Conservation (phyloP, 1,140 invertebrate species). For the Lasaia peninsularis region DNA sequence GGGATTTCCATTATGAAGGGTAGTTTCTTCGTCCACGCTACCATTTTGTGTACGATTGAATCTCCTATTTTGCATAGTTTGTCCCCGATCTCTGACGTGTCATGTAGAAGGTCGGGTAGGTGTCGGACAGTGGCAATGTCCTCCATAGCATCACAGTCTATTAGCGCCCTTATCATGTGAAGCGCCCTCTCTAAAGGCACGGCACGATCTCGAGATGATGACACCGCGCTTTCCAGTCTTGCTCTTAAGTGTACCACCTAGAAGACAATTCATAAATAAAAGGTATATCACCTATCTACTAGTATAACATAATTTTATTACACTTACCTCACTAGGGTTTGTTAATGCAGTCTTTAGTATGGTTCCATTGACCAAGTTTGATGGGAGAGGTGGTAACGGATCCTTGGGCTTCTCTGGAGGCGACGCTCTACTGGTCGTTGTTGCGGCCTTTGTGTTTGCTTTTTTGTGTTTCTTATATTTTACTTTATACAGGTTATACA, state of each 20-base stretch:
- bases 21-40: constrained; percentile 98
- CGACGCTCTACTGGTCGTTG: constrained; percentile 67
- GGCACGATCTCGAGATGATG: constrained; percentile 89
- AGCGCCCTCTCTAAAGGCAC: constrained; percentile 89
- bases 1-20: constrained; percentile 97
- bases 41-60: constrained; percentile 97
- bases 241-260: constrained; percentile 90
- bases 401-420: constrained; percentile 73
- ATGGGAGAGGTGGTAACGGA: constrained; percentile 79
- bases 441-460: constrained; percentile 70
- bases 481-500: constrained; percentile 99
- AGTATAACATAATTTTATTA: constrained; percentile 26
- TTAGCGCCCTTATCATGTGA: constrained; percentile 92
- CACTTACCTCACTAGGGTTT: constrained; percentile 88
- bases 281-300: background rate
- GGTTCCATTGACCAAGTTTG: constrained; percentile 91
- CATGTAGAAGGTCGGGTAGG: constrained; percentile 92
- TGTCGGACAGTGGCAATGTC: constrained; percentile 95
- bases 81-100: constrained; percentile 93
- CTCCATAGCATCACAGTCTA: constrained; percentile 97
- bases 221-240: constrained; percentile 90
- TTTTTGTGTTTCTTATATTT: constrained; percentile 99
- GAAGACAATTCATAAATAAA: constrained; percentile 18
- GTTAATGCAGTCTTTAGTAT: constrained; percentile 96
- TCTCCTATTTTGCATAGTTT: constrained; percentile 96